Conservation (phyloP, 1,140 invertebrate genomes). For the Micrasema longulum region DNA sequence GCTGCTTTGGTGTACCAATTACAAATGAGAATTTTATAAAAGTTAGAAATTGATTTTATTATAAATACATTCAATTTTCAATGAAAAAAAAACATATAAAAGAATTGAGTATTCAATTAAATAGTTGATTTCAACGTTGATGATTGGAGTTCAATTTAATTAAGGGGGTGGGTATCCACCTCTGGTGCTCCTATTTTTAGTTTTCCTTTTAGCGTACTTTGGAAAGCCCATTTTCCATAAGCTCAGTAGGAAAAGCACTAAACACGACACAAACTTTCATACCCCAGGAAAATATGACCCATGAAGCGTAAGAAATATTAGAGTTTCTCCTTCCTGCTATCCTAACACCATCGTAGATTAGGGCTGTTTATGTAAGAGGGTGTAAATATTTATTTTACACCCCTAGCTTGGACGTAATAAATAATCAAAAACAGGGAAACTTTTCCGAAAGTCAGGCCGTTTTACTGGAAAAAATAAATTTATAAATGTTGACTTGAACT, state of each 20-base stretch:
- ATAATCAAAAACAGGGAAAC: constrained; percentile 46
- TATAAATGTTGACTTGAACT: constrained; percentile 28
- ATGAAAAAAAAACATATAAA: not conserved
- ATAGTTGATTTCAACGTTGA: not conserved
- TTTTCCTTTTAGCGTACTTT: not conserved
- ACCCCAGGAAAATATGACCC: constrained; percentile 14
- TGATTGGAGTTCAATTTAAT: not conserved
- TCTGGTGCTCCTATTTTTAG: not conserved
- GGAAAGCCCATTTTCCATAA: constrained; percentile 14
- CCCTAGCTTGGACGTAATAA: constrained; percentile 40
- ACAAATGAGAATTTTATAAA: no score
- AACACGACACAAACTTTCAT: constrained; percentile 25
- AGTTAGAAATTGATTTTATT: not conserved
- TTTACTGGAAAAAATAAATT: constrained; percentile 37
- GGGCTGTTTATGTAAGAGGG: constrained; percentile 50
- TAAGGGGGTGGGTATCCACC: not conserved
- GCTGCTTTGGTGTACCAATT: no score
- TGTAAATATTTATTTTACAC: constrained; percentile 49
- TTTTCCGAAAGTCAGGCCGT: constrained; percentile 35
- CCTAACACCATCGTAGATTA: constrained; percentile 53
- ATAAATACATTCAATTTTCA: not conserved
- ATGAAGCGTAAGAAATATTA: constrained; percentile 34
- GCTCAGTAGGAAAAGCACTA: constrained; percentile 3
- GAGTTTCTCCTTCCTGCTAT: constrained; percentile 39
- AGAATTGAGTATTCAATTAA: not conserved